Base-by-base conservation (phyloP, 2,888 invertebrate genomes). In the Diplazon laetatorius region DNA sequence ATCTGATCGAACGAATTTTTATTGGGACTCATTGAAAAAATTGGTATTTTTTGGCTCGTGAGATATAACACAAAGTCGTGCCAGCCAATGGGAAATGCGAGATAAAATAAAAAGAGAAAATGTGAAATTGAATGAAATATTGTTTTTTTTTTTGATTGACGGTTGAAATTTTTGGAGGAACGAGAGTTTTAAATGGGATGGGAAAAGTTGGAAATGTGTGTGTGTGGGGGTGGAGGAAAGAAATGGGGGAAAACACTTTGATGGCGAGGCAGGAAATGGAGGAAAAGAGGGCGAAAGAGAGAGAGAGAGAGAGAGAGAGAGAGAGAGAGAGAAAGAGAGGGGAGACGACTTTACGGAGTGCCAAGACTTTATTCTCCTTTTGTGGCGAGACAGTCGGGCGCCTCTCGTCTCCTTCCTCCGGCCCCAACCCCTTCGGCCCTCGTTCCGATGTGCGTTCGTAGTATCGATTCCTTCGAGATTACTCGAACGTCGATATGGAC, bases 341-440 rank as follows among this genome's bases (percentile, higher is more conserved):
- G 50, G 39, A 63, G 30, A 48, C 70, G 77, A 77, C 68, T 77
- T 82, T 18, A 57, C 75, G 39, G 66, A 75, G 77, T 66, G 79
- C 79, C 75, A 80, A 82, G 78, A 69, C 57, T 69, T 70, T 81
- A 63, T 81, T 80, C 76, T 76, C 75, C 74, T 74, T 82, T 73
- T 74, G 65, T 73, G 78, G 79, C 77, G 79, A 82, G 82, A 82
- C 82, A 76, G 74, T 73, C 71, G 42, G 81, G 77, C 80, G 82
- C 80, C 80, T 69, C 6, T 30, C 30, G 30, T 6, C 30, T 6
- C 30, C 30, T 30, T 30, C 50, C 63, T 62, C 42, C 18, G 59
- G 14, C n/a, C n/a, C n/a, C n/a, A n/a, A n/a, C 30, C 30, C 30
- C 30, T 30, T 30, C 30, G 30, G 30, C 6, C 30, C 30, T 30